phyloP scores from a whole-genome alignment of 2,888 invertebrate species.

The Maniola hyperantus region DNA sequence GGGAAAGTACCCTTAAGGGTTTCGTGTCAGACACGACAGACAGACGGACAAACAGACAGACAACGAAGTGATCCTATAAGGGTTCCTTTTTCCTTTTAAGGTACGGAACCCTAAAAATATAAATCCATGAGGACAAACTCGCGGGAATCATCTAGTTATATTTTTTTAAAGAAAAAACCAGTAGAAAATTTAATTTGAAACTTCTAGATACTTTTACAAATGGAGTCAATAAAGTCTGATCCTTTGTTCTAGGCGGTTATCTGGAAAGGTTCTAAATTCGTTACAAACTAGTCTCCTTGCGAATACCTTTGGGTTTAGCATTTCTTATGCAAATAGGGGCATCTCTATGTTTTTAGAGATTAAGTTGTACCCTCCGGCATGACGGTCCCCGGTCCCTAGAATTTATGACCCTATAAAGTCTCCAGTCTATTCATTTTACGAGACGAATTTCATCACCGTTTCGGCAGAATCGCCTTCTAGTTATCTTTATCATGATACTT shows the following conservation, averaged over 20 bases:
- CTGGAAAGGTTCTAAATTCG: slow-evolving; percentile 5
- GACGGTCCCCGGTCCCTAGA: slow-evolving; percentile 45
- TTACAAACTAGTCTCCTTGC: neutral
- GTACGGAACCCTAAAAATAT: too few species aligned
- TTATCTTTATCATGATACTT: slow-evolving; percentile 69
- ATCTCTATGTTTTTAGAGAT: slow-evolving; percentile 28
- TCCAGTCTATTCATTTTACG: slow-evolving; percentile 67
- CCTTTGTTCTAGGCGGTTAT: neutral
- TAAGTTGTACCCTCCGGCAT: slow-evolving; percentile 35
- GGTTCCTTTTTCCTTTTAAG: too few species aligned
- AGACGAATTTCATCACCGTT: slow-evolving; percentile 68
- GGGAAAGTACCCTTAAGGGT: too few species aligned
- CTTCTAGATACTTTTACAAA: neutral
- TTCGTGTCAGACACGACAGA: too few species aligned
- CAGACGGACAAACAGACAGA: too few species aligned
- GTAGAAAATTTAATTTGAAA: too few species aligned
- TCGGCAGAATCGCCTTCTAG: slow-evolving; percentile 54
- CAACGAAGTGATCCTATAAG: too few species aligned
- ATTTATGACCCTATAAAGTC: slow-evolving; percentile 66
- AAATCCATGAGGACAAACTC: too few species aligned
- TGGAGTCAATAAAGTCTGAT: neutral
- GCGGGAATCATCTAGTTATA: too few species aligned
- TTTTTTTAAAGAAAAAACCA: too few species aligned
- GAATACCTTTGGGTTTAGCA: slow-evolving; percentile 21
- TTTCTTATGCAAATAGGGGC: slow-evolving; percentile 31